Evolutionary conservation across 2,113 vertebrate genomes (phyloP).

Genomic region (Varanus salvator): DNA sequence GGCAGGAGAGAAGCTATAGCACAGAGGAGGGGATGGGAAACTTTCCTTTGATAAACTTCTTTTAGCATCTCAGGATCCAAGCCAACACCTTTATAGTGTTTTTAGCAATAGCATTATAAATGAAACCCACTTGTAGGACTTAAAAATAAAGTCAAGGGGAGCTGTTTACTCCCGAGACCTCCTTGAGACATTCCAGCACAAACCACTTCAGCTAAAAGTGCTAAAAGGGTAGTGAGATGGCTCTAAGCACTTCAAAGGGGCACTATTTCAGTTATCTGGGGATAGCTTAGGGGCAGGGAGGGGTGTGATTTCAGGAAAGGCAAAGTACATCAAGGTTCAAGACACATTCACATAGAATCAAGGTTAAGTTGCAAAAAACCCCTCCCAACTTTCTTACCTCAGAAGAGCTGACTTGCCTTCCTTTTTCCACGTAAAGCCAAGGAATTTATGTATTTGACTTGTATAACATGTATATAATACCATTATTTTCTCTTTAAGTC

Average conservation of each 20-base stretch:
- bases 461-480: not conserved
- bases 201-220: constrained; percentile 14
- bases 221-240: not conserved
- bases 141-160: not conserved
- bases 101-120: not conserved
- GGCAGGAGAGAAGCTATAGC: not conserved
- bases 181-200: not conserved
- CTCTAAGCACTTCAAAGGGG: not conserved
- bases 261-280: not conserved
- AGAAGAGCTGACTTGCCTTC: not conserved
- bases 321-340: not conserved
- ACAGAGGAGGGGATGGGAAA: not conserved
- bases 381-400: not conserved
- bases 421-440: too few species aligned
- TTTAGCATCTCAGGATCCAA: not conserved
- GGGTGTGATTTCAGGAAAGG: not conserved
- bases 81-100: not conserved
- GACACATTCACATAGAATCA: not conserved
- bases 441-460: not conserved
- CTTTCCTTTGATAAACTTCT: not conserved
- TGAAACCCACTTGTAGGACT: not conserved
- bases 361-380: not conserved
- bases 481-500: not conserved
- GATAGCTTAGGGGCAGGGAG: not conserved
- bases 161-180: not conserved